Conservation (phyloP, 2,113 vertebrate species). For the Oreocharis arfaki region DNA sequence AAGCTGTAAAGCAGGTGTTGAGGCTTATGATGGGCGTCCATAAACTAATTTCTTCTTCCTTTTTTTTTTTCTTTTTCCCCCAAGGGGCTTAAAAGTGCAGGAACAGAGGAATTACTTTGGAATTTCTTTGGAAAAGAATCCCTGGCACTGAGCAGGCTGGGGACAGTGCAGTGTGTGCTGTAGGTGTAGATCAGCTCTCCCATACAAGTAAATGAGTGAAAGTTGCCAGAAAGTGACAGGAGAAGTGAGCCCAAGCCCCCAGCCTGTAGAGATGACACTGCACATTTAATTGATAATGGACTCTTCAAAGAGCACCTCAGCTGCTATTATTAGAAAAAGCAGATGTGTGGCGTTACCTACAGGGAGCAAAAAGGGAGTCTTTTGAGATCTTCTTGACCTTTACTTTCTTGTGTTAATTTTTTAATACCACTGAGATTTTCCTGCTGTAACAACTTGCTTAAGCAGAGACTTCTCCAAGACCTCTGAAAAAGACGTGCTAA, state of each 20-base stretch:
- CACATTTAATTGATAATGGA: not conserved
- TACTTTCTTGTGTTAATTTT: constrained; percentile 7
- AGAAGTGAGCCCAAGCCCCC: not conserved
- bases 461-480: not conserved
- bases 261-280: not conserved
- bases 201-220: not conserved
- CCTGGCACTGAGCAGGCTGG: not conserved
- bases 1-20: not conserved
- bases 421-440: constrained; percentile 10
- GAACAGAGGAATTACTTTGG: not conserved
- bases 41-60: not conserved
- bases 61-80: not conserved
- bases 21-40: not conserved
- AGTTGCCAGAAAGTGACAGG: not conserved
- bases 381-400: not conserved
- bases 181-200: not conserved
- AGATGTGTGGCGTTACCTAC: not conserved
- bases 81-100: not conserved
- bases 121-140: not conserved
- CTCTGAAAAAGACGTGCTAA: not conserved
- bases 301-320: not conserved
- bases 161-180: not conserved
- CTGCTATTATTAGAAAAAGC: constrained; percentile 10
- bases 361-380: not conserved
- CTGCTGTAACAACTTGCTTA: not conserved